Evolutionary conservation across 2,113 vertebrate species (phyloP).

Genomic region (Leptocoma aspasia): DNA sequence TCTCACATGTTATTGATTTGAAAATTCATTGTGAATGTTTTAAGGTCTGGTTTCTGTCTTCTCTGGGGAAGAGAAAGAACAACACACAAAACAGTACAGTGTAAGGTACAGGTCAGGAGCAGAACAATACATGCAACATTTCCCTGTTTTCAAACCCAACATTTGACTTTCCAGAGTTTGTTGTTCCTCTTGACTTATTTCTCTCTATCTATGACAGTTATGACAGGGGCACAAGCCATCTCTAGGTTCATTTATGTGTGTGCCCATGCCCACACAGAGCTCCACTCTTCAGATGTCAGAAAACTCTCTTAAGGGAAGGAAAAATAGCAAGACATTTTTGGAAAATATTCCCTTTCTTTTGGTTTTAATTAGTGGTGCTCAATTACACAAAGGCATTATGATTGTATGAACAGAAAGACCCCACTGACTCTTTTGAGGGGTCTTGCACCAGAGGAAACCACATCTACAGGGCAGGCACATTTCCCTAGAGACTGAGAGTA

Average conservation of each 20-base stretch:
- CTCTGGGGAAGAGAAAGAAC: conserved; percentile 25
- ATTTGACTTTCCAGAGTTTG: not conserved
- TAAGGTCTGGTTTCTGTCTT: conserved; percentile 57
- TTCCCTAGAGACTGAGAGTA: not conserved
- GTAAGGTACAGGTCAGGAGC: conserved; percentile 35
- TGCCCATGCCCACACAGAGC: not conserved
- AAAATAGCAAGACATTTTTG: not conserved
- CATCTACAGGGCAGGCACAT: not conserved
- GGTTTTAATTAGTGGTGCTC: conserved; percentile 16
- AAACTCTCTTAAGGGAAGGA: not conserved
- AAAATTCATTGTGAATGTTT: conserved; percentile 22
- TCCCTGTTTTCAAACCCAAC: not conserved
- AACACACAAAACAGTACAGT: not conserved
- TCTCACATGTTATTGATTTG: conserved; percentile 57
- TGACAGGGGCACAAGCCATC: not conserved
- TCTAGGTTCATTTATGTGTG: not conserved
- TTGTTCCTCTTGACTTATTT: not conserved
- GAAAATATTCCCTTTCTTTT: conserved; percentile 5
- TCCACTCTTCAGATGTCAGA: not conserved
- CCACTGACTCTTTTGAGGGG: not conserved
- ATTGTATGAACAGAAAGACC: not conserved
- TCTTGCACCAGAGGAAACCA: not conserved
- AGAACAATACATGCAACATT: not conserved
- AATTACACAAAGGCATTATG: not conserved
- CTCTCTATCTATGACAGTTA: not conserved